Evolutionary conservation across 2,888 invertebrate genomes (phyloP), one percentile per base, ranked within the genome.

Genomic region (Scaptomyza polygonia): DNA sequence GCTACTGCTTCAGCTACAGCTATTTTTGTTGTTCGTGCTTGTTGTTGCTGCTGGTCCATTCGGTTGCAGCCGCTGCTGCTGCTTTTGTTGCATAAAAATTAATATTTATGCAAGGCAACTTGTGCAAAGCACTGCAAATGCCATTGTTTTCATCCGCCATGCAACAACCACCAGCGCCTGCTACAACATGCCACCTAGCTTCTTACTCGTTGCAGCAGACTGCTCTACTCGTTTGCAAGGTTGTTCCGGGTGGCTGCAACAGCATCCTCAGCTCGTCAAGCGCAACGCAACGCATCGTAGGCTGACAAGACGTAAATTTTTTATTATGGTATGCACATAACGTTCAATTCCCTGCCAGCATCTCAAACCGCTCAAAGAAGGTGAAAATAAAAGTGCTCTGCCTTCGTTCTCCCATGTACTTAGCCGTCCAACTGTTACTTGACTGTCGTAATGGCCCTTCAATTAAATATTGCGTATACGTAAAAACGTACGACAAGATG

Each of bases 41-140:
- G 53, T 16, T 55, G 40, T 16, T 63, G 36, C 5, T 61, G 34
- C 47, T 72, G 76, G 36, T 45, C n/a, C 70, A 67, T 73, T 67
- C 68, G 61, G 36, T 68, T 74, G 61, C 62, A 44, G 44, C 47
- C 30, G 55, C 52, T 56, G 58, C 65, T 52, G 71, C 63, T 61
- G 74, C 73, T 78, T 77, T 86, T 84, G 88, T 86, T 80, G 83
- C 77, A 84, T 86, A 81, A 86, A 86, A 88, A 84, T 84, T 84
- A 84, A 84, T 88, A 84, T 84, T 84, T 88, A 84, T 88, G 88
- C 81, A 79, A 79, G 66, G 79, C 83, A 86, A 88, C 72, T 82
- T 88, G 86, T 68, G 82, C 80, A 79, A 82, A 79, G 88, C 88
- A 70, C 79, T 82, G 86, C 81, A 72, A 84, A 77, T 79, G 86